Evolutionary conservation across 2,797 vertebrate species (phyloP), one percentile per base, ranked within the genome.

Genomic region (Chanos chanos): DNA sequence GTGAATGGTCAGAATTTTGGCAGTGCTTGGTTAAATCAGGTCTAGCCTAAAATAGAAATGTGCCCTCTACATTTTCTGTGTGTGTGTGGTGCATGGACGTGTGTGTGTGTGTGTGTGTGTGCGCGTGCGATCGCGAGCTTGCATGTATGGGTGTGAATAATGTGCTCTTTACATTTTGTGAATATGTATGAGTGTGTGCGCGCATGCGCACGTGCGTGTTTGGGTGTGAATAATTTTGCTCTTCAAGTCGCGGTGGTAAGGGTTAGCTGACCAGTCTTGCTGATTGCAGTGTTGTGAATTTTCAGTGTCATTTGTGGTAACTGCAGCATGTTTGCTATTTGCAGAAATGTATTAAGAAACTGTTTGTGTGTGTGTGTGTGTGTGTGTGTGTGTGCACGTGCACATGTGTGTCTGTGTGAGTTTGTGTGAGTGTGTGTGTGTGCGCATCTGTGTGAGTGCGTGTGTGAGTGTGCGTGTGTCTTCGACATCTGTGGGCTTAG

Each of bases 401-500:
- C 13, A 36, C 21, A 6, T n/a, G 15, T 9, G 21, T 52, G 37
- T 43, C n/a, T 44, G 15, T 16, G 24, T n/a, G n/a, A n/a, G n/a
- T n/a, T n/a, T n/a, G n/a, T n/a, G n/a, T n/a, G n/a, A 43, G 10
- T 33, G 7, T 47, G 39, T 18, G 1, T 62, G 43, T 60, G 54
- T 68, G 43, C 28, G 60, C 50, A 50, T 60, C 58, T 45, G 49
- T n/a, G n/a, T n/a, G n/a, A n/a, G n/a, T n/a, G n/a, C n/a, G n/a
- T n/a, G n/a, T n/a, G n/a, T 50, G n/a, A 6, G 15, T 41, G 5
- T 41, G 16, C 51, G 27, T 41, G 33, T 40, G 36, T 39, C 28
- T 66, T 66, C 70, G 76, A 76, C 69, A 70, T 64, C 28, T 54
- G 66, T 68, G 58, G 72, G 71, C 60, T 44, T 39, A 28, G 34